Percentiles rank a stretch among this genome's conserved stretches.
phyloP scores from a whole-genome alignment of 2,888 invertebrate genomes.

The Ectropis crepuscularia region DNA sequence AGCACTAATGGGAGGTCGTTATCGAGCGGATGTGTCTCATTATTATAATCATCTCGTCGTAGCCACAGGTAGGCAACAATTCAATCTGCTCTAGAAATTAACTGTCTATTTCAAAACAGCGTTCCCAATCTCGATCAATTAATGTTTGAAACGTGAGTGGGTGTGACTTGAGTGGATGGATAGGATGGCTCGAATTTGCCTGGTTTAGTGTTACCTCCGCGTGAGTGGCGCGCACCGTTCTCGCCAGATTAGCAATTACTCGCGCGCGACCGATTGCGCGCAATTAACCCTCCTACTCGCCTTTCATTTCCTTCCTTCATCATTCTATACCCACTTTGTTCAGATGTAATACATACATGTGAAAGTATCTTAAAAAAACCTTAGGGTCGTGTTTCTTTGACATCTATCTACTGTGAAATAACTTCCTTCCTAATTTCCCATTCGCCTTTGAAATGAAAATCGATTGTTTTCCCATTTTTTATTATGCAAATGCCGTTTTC shows the following conservation, averaged over 20 bases:
- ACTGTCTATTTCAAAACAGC: conserved; percentile 25
- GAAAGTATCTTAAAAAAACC: neutral
- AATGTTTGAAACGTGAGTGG: conserved; percentile 29
- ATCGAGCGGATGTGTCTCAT: conserved; percentile 16
- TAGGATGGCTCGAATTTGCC: conserved; percentile 34
- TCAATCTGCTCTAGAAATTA: conserved; percentile 26
- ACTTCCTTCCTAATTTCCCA: conserved; percentile 10
- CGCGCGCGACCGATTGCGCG: conserved; percentile 61
- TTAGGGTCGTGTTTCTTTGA: conserved; percentile 6
- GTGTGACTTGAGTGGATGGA: conserved; percentile 32
- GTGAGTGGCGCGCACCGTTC: conserved; percentile 50
- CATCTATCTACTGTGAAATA: conserved; percentile 8
- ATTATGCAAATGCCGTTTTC: conserved; percentile 52
- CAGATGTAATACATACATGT: too few species aligned
- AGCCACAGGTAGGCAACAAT: conserved; percentile 7
- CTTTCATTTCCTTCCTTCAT: conserved; percentile 69
- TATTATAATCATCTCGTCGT: conserved; percentile 14
- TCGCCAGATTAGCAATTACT: conserved; percentile 71
- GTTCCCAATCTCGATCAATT: conserved; percentile 36
- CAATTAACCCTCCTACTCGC: conserved; percentile 62
- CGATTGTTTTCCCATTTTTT: conserved; percentile 45
- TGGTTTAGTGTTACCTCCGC: conserved; percentile 30
- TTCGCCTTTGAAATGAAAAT: conserved; percentile 40
- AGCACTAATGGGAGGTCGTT: conserved; percentile 9
- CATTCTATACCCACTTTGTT: conserved; percentile 30